These are phyloP conservation scores for Reticulitermes speratus DNA, from an alignment of 1,140 invertebrate genomes.

Conservation along the genomic window DNA sequence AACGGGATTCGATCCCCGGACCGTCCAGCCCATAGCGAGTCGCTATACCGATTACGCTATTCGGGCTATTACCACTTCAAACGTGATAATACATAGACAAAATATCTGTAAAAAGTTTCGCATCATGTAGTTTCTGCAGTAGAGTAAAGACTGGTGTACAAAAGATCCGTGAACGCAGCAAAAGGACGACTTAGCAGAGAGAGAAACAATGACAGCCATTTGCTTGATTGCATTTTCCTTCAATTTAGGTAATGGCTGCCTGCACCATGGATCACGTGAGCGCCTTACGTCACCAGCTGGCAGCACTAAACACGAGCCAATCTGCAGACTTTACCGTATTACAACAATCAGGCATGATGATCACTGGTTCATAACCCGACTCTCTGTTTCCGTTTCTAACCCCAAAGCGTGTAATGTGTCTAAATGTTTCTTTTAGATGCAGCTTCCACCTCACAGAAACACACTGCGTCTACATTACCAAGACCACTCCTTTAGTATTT, in stretches of 20 bases:
- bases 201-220: constrained; percentile 30
- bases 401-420: background rate
- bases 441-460: background rate
- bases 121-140: background rate
- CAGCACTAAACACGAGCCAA: background rate
- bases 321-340: background rate
- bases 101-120: background rate
- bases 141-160: background rate
- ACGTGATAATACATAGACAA: too few relatives aligned
- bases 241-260: constrained; percentile 30
- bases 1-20: too few relatives aligned
- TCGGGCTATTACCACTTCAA: too few relatives aligned
- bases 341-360: background rate
- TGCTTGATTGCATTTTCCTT: constrained; percentile 31
- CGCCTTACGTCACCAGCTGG: background rate
- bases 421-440: background rate
- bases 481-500: too few relatives aligned
- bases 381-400: too few relatives aligned
- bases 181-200: constrained; percentile 13
- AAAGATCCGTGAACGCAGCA: background rate
- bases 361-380: background rate
- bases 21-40: too few relatives aligned
- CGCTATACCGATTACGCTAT: too few relatives aligned
- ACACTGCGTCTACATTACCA: too few relatives aligned
- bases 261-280: background rate